A percentile compares a stretch with the other conserved stretches of the same genome.
Conservation (phyloP, 2,113 vertebrate genomes). For the Triplophysa rosa region DNA sequence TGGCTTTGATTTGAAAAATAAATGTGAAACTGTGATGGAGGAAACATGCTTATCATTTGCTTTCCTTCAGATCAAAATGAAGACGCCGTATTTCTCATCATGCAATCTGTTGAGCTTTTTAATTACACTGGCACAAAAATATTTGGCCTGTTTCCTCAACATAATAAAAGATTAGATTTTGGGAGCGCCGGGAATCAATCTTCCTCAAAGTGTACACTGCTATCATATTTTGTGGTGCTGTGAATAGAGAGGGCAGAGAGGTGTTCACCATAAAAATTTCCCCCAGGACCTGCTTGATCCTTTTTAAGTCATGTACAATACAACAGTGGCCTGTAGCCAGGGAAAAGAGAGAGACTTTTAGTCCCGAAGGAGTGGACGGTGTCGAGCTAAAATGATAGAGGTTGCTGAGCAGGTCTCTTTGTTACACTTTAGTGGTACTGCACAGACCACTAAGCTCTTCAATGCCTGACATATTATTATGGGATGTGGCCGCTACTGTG, state of each 20-base stretch:
- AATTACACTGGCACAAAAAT: not conserved
- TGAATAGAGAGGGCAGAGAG: slow-evolving; percentile 29
- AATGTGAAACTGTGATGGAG: not conserved
- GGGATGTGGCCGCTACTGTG: not conserved
- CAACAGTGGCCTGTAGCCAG: not conserved
- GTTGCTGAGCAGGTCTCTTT: slow-evolving; percentile 11
- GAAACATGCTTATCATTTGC: not conserved
- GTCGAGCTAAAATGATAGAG: slow-evolving; percentile 3
- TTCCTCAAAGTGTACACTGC: slow-evolving; percentile 1
- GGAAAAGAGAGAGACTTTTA: slow-evolving; percentile 5
- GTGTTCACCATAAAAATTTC: slow-evolving; percentile 38
- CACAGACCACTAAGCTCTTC: slow-evolving; percentile 1
- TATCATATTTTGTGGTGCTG: slow-evolving; percentile 25
- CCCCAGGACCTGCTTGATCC: slow-evolving; percentile 8
- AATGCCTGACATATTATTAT: not conserved
- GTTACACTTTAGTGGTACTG: not conserved
- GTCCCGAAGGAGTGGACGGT: not conserved
- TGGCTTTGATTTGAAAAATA: not conserved
- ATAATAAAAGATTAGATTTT: slow-evolving; percentile 27
- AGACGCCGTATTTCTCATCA: not conserved
- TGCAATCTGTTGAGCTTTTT: slow-evolving; percentile 31
- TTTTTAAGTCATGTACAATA: slow-evolving; percentile 22
- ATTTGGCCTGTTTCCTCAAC: slow-evolving; percentile 7
- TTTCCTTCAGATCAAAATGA: not conserved
- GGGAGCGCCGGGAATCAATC: slow-evolving; percentile 24